A percentile compares a stretch with the other conserved stretches of the same genome.
Evolutionary conservation across 1,140 invertebrate genomes (phyloP).

Genomic region (Zophobas morio): DNA sequence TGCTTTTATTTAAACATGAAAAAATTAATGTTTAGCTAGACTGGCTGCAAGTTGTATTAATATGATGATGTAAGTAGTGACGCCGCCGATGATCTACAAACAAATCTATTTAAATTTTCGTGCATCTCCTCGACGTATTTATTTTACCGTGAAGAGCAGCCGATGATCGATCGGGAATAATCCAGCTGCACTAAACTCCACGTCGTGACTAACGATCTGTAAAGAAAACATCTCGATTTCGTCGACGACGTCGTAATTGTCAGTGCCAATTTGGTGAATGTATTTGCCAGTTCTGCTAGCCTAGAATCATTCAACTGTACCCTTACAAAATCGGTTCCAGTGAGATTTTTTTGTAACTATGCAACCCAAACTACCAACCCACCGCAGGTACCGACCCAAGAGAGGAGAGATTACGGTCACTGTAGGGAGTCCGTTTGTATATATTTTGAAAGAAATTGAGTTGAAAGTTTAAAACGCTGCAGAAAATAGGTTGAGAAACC

Average conservation of each 20-base stretch:
- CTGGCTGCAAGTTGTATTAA: not conserved
- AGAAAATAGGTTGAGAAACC: no score
- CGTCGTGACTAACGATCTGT: not conserved
- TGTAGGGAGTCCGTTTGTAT: no score
- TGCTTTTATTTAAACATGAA: not conserved
- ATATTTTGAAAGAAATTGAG: no score
- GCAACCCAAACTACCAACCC: no score
- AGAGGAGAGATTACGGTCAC: no score
- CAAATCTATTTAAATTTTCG: not conserved
- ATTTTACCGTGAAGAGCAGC: not conserved
- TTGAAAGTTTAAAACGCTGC: no score
- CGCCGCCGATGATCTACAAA: not conserved
- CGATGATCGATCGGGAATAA: not conserved
- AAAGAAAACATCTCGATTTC: not conserved
- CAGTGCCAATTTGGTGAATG: not conserved
- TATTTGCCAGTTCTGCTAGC: no score
- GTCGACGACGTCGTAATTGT: not conserved
- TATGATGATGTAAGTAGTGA: not conserved
- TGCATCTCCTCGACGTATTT: not conserved
- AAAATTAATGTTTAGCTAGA: not conserved
- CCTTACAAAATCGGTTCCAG: no score
- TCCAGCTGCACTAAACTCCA: not conserved
- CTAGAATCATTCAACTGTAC: no score
- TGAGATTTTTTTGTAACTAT: no score
- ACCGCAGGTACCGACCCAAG: no score